Evolutionary conservation across 1,140 invertebrate species (phyloP).

Genomic region (Hylaeus volcanicus): DNA sequence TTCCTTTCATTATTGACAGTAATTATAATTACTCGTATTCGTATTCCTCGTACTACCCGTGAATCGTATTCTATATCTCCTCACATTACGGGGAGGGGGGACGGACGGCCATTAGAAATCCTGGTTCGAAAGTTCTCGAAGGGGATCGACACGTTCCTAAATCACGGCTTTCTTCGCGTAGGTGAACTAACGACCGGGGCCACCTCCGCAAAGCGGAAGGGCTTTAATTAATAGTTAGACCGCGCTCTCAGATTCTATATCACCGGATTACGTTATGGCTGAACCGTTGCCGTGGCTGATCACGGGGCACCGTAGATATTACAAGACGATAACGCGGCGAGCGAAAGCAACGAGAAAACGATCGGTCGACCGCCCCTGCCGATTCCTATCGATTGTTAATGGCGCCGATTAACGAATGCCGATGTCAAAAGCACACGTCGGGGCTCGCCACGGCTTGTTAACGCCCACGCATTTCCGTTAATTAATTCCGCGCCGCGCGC

Average conservation of each 20-base stretch:
- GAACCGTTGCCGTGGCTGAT: slow-evolving; percentile 11
- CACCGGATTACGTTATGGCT: slow-evolving; percentile 43
- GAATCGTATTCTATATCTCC: background rate
- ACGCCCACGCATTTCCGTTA: slow-evolving; percentile 51
- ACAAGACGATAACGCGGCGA: slow-evolving; percentile 31
- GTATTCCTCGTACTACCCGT: too few relatives aligned
- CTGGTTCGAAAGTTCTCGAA: slow-evolving; percentile 40
- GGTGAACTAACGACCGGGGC: slow-evolving; percentile 64
- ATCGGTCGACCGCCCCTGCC: background rate
- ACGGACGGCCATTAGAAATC: slow-evolving; percentile 34
- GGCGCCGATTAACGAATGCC: slow-evolving; percentile 57
- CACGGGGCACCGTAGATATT: slow-evolving; percentile 12
- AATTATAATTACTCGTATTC: too few relatives aligned
- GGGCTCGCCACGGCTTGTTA: slow-evolving; percentile 26
- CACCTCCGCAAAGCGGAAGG: slow-evolving; percentile 49
- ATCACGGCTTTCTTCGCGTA: slow-evolving; percentile 68
- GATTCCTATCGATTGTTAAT: slow-evolving; percentile 63
- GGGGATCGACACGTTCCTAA: slow-evolving; percentile 52
- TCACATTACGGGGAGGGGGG: background rate
- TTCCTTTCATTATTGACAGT: too few relatives aligned
- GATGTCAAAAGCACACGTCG: slow-evolving; percentile 37
- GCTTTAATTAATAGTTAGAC: slow-evolving; percentile 67
- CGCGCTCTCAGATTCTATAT: slow-evolving; percentile 58
- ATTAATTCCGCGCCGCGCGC: slow-evolving; percentile 49
- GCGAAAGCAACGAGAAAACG: slow-evolving; percentile 26